Conservation (phyloP, 64 coral and sea anemone species). For the Acropora yongei region DNA sequence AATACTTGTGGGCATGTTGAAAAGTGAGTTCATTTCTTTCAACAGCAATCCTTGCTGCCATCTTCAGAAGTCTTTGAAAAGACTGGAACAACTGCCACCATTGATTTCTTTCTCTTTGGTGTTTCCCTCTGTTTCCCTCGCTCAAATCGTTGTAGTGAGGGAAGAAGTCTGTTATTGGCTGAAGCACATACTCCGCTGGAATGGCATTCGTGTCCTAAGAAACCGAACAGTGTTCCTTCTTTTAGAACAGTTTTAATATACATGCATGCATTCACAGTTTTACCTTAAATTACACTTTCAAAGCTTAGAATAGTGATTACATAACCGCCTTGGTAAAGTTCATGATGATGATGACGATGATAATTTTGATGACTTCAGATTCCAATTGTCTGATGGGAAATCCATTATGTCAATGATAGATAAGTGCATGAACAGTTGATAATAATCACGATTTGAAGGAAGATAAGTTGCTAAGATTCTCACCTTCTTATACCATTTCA, state of each 20-base stretch:
- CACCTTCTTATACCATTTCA: conserved; percentile 85
- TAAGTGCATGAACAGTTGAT: no score
- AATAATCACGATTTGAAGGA: no score
- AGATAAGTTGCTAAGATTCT: background rate
- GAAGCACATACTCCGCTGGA: conserved; percentile 82
- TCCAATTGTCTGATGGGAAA: no score
- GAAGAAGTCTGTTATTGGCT: conserved; percentile 79
- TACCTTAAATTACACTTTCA: no score
- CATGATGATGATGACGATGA: no score
- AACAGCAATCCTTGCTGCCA: conserved; percentile 63
- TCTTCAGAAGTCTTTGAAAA: conserved; percentile 75
- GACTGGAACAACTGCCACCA: conserved; percentile 85
- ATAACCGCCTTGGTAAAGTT: no score
- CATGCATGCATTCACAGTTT: no score
- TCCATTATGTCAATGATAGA: no score
- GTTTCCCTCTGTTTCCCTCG: conserved; percentile 49
- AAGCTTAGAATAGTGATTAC: no score
- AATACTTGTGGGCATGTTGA: conserved; percentile 81
- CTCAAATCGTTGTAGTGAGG: conserved; percentile 79
- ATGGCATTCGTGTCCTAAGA: conserved; percentile 78
- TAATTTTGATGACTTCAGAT: no score
- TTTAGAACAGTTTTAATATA: background rate
- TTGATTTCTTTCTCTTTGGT: conserved; percentile 61
- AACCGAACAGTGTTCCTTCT: background rate
- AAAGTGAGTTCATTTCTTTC: conserved; percentile 30